phyloP scores from a whole-genome alignment of 2,113 vertebrate genomes.

The Antechinus stuartii region DNA sequence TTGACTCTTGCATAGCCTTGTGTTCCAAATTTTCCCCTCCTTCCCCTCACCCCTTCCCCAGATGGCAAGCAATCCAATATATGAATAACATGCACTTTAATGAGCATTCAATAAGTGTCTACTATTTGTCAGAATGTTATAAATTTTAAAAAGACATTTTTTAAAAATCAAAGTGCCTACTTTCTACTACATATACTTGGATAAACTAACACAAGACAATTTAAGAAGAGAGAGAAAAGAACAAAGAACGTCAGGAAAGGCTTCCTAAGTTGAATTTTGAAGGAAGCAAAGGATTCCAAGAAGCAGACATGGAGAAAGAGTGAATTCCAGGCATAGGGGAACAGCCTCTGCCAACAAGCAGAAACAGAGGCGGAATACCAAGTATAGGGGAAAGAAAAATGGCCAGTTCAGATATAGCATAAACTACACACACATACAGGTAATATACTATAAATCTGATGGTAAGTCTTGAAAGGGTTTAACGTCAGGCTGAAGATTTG shows the following conservation, averaged over 20 bases:
- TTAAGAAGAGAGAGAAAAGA: background rate
- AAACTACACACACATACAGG: background rate
- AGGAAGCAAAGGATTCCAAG: background rate
- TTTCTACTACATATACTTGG: background rate
- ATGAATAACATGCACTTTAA: too few relatives aligned
- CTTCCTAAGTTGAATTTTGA: background rate
- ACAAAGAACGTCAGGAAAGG: background rate
- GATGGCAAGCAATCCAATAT: too few relatives aligned
- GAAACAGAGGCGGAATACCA: background rate
- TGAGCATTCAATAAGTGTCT: background rate
- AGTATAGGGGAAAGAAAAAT: background rate
- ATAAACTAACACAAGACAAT: background rate
- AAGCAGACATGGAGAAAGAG: background rate
- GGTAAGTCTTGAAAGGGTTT: background rate
- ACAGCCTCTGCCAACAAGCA: background rate
- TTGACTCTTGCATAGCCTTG: too few relatives aligned
- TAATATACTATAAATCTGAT: background rate
- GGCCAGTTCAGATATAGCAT: background rate
- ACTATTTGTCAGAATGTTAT: background rate
- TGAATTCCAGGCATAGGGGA: background rate
- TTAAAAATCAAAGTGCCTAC: background rate
- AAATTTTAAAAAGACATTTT: background rate
- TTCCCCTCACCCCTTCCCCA: too few relatives aligned
- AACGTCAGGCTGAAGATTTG: background rate
- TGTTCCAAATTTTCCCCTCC: too few relatives aligned